Evolutionary conservation across 2,113 vertebrate species (phyloP), one percentile per base, ranked within the genome.

Genomic region (Oryzias melastigma): DNA sequence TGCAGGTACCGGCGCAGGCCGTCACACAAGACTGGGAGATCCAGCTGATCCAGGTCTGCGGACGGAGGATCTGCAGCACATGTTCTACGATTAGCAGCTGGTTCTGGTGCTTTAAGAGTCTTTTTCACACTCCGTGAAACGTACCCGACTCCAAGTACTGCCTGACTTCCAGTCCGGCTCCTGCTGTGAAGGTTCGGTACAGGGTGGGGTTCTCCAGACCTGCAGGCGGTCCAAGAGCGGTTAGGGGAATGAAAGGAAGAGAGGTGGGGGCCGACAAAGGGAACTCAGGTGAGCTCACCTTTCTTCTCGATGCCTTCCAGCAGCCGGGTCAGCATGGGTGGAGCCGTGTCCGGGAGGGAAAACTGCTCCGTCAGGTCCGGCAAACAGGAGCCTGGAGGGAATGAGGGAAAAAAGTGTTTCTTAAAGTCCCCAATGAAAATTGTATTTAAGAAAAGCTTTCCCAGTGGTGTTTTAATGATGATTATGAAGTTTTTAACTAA

Each of bases 281-380:
- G 14, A 13, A 35, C 15, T 43, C 1, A 14, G 18, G 18, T 17
- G 14, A 47, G 40, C 86, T 71, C 87, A 98, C 97, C 97, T 95
- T 95, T 98, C 81, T 86, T 95, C 87, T 99, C 97, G 18, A 99
- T 95, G 55, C 93, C 82, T 76, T 98, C 95, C 60, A 98, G 70
- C 43, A 98, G 92, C 82, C 91, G 92, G 80, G 91, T 76, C 44
- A 99, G 89, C 76, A 96, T 83, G 0, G 92, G 93, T 0, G 96
- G 95, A 48, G 95, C 93, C 1, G 89, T 55, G 18, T 96, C 95
- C 42, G 95, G 95, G 58, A 93, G 93, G 44, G 90, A 83, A 16
- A 99, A 98, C 88, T 98, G 96, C 72, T 99, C 97, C 0, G 90
- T 92, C 78, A 99, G 84, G 81, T 99, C 97, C 2, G 88, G 91